phyloP scores from a whole-genome alignment of 2,113 vertebrate species.

The Beaufortia kweichowensis region DNA sequence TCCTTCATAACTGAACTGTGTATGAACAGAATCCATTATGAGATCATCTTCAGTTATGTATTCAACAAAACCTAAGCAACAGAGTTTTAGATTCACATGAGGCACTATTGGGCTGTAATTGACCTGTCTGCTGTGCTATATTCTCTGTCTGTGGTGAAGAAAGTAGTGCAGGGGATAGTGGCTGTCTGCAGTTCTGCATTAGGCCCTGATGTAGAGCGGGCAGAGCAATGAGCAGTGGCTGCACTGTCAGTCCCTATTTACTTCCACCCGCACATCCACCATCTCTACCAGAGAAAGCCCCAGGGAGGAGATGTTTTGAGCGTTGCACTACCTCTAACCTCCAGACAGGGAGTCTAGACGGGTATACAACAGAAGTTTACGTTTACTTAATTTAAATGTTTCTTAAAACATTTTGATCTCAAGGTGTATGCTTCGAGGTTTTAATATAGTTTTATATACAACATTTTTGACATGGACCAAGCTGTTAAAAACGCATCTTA shows the following conservation, averaged over 20 bases:
- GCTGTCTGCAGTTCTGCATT: conserved; percentile 43
- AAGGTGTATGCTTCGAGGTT: too few species aligned
- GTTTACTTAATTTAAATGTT: too few species aligned
- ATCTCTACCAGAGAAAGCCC: conserved; percentile 56
- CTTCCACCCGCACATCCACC: conserved; percentile 54
- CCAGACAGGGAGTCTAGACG: background rate
- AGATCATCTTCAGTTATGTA: background rate
- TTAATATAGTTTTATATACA: too few species aligned
- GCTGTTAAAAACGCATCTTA: too few species aligned
- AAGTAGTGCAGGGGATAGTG: conserved; percentile 1
- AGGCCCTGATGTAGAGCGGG: conserved; percentile 26
- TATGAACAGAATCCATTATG: too few species aligned
- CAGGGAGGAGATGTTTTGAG: conserved; percentile 56
- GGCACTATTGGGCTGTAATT: conserved; percentile 40
- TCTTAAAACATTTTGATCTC: too few species aligned
- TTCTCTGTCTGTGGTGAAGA: conserved; percentile 13
- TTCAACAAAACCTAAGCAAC: conserved; percentile 1
- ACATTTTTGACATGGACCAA: too few species aligned
- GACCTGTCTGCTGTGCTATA: conserved; percentile 33
- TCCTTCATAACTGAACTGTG: too few species aligned
- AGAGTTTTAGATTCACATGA: background rate
- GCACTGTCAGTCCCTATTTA: conserved; percentile 62
- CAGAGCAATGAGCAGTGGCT: conserved; percentile 50
- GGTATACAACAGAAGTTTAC: background rate
- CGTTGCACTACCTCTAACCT: conserved; percentile 60